A percentile compares a stretch with the other conserved stretches of the same genome.
Evolutionary conservation across 2,113 vertebrate genomes (phyloP).

Genomic region (Zosterops borbonicus): DNA sequence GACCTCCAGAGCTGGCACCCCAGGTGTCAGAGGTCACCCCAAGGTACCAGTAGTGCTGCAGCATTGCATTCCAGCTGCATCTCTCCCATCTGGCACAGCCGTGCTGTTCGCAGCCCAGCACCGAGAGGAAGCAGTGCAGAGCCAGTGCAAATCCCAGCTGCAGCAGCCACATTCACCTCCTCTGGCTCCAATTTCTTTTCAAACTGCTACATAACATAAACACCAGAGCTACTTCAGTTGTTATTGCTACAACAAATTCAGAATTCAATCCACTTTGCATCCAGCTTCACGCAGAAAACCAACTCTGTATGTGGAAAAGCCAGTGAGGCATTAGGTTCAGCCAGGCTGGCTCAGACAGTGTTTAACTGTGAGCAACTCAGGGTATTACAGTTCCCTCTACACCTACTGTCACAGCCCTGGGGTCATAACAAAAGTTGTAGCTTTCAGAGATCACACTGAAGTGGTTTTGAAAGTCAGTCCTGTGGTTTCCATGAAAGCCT

Average conservation of each 20-base stretch:
- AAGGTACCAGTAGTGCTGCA: background rate
- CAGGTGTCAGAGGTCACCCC: background rate
- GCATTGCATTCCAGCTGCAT: background rate
- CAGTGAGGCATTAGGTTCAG: background rate
- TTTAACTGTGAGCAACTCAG: background rate
- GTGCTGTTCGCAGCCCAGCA: fast-evolving
- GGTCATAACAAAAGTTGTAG: background rate
- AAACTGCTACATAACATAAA: background rate
- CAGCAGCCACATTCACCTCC: background rate
- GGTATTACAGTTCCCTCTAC: background rate
- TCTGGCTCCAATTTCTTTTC: background rate
- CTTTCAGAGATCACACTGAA: slow-evolving; percentile 30
- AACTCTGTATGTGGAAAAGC: background rate
- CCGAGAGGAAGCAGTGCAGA: background rate
- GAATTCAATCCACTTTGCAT: background rate
- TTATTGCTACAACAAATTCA: background rate
- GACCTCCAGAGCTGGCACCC: background rate
- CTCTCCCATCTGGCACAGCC: background rate
- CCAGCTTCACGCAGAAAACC: background rate
- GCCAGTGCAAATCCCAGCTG: background rate
- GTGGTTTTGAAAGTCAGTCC: slow-evolving; percentile 22
- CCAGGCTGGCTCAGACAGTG: background rate
- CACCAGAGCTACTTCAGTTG: background rate
- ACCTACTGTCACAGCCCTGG: background rate
- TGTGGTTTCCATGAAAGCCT: slow-evolving; percentile 13